Percentiles rank a stretch among this genome's conserved stretches.
Evolutionary conservation across 1,140 invertebrate species (phyloP).

Genomic region (Drosophila baimaii): DNA sequence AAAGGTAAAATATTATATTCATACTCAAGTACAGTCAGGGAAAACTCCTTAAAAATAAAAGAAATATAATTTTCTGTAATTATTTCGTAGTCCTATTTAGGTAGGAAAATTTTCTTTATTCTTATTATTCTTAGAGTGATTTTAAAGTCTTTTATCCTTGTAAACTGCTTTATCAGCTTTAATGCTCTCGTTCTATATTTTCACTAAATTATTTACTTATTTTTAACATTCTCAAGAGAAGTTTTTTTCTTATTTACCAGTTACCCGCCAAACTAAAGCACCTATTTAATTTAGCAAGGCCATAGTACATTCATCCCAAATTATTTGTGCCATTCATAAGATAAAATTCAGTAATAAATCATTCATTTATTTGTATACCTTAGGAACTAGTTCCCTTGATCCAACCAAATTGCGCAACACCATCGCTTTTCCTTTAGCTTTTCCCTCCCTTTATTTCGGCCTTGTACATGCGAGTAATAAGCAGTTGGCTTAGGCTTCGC

Average conservation of each 20-base stretch:
- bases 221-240: neutral
- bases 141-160: neutral
- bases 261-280: too few species aligned
- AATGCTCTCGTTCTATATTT: neutral
- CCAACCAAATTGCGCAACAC: conserved; percentile 20
- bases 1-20: neutral
- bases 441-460: conserved; percentile 31
- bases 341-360: neutral
- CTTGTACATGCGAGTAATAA: conserved; percentile 64
- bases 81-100: neutral
- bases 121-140: neutral
- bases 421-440: conserved; percentile 13
- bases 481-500: conserved; percentile 67
- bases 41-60: neutral
- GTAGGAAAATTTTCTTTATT: neutral
- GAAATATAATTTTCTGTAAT: neutral
- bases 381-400: conserved; percentile 31
- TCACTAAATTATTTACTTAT: neutral
- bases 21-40: too few species aligned
- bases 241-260: too few species aligned
- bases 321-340: neutral
- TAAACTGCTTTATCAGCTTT: too few species aligned
- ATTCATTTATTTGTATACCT: conserved; percentile 17
- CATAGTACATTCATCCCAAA: too few species aligned
- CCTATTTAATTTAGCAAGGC: too few species aligned